phyloP scores from a whole-genome alignment of 2,888 invertebrate genomes.

The Philereme vetulata region DNA sequence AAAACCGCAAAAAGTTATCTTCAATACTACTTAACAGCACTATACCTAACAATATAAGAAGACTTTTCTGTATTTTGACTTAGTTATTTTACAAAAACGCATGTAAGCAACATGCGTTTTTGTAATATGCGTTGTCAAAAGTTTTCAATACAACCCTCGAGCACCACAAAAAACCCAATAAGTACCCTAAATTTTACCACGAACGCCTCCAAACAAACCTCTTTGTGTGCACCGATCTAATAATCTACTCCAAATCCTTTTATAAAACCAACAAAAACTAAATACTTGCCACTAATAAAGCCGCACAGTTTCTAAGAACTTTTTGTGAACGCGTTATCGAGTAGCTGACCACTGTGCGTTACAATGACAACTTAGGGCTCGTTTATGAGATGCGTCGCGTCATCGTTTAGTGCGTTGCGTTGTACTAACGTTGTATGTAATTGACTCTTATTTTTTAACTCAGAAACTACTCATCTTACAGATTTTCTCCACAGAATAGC shows the following conservation, averaged over 20 bases:
- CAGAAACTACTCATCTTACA: too few relatives aligned
- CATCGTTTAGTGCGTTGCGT: too few relatives aligned
- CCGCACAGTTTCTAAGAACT: slow-evolving; percentile 48
- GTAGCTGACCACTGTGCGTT: slow-evolving; percentile 56
- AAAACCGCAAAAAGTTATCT: too few relatives aligned
- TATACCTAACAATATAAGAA: too few relatives aligned
- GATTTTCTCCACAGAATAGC: too few relatives aligned
- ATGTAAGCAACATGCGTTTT: too few relatives aligned
- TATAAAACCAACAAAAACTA: slow-evolving; percentile 47
- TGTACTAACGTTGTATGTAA: too few relatives aligned
- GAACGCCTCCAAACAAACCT: slow-evolving; percentile 59
- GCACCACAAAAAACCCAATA: slow-evolving; percentile 33
- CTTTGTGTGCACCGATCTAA: slow-evolving; percentile 42
- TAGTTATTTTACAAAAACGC: too few relatives aligned
- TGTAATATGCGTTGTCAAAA: not conserved
- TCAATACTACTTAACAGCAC: too few relatives aligned
- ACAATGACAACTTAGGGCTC: slow-evolving; percentile 34
- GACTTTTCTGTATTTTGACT: too few relatives aligned
- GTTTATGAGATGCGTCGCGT: too few relatives aligned
- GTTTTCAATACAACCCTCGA: slow-evolving; percentile 19
- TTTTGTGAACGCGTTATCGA: slow-evolving; percentile 46
- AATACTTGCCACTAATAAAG: slow-evolving; percentile 46
- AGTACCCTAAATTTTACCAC: slow-evolving; percentile 40
- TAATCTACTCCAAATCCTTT: slow-evolving; percentile 53
- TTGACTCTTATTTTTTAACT: too few relatives aligned